Evolutionary conservation across 2,888 invertebrate genomes (phyloP).

Genomic region (Epirrhoe tristata): DNA sequence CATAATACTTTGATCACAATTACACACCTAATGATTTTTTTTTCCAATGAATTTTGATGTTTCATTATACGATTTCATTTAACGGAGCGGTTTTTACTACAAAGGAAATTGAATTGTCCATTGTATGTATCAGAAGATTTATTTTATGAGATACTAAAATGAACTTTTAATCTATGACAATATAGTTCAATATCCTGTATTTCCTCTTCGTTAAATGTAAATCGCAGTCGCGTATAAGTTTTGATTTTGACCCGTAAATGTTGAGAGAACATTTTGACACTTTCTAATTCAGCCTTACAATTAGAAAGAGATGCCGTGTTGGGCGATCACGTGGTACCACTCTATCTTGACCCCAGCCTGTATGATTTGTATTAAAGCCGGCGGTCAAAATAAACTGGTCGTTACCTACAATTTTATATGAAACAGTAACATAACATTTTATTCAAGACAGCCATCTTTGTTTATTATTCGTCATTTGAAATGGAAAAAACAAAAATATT

Average conservation of each 20-base stretch:
- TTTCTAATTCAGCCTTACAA: constrained; percentile 84
- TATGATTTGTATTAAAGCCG: constrained; percentile 33
- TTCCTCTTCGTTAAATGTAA: neutral
- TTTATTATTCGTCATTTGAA: constrained; percentile 55
- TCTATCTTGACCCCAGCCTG: constrained; percentile 33
- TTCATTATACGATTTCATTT: constrained; percentile 15
- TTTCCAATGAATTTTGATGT: constrained; percentile 38
- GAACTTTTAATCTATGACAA: neutral
- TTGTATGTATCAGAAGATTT: neutral
- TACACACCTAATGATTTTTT: constrained; percentile 58
- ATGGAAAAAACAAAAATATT: constrained; percentile 47
- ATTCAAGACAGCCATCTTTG: constrained; percentile 65
- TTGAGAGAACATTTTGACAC: constrained; percentile 62
- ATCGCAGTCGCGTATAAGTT: constrained; percentile 48
- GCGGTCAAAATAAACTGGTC: constrained; percentile 46
- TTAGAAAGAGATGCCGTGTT: constrained; percentile 76
- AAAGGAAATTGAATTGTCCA: neutral
- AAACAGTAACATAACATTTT: constrained; percentile 61
- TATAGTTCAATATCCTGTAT: neutral
- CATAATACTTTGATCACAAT: constrained; percentile 80
- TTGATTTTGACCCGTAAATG: constrained; percentile 35
- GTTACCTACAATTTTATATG: constrained; percentile 50
- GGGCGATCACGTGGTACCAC: constrained; percentile 66
- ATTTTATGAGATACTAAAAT: neutral
- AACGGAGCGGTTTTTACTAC: neutral